Base-by-base conservation (phyloP, 2,888 invertebrate genomes). In the Ecliptopera silaceata region DNA sequence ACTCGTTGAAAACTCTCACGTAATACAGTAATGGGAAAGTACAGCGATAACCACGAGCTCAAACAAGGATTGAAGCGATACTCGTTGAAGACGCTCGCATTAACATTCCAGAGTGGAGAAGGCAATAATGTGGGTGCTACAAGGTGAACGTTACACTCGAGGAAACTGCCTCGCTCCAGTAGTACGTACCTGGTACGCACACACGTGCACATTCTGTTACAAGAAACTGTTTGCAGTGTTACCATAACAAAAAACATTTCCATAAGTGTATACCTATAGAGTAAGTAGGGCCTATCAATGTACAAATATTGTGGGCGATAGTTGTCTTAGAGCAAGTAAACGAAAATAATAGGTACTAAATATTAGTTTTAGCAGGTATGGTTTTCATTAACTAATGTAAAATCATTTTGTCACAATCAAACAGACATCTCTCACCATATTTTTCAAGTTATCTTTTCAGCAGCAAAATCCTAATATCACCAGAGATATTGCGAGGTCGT, bases 121-220 rank as follows among this genome's bases (percentile, higher is more conserved):
- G 73, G 82, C 75, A 80, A 80, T 82, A 83, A 82, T 77, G 80
- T 79, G 77, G 80, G 81, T 75, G 75, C 81, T 79, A 80, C 74
- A 81, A 72, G 73, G 74, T 72, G 72, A 79, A 74, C 76, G 72
- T 79, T 81, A 77, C 74, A 77, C 77, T 82, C 70, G 72, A 77
- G 79, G 75, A 80, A 83, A 83, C 77, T 73, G 73, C 74, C 67
- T 69, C 65, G 66, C 67, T 63, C 67, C 73, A 48, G 62, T 52
- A 52, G 70, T n/a, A n/a, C n/a, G n/a, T n/a, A n/a, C n/a, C n/a
- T 58, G 61, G 59, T 59, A 61, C 74, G 75, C 78, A 79, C n/a
- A 69, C 63, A 66, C 63, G 63, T 73, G 10, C 59, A 57, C 57
- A 59, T 63, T 63, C 53, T 45, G 54, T 39, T 47, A 58, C 52